Conservation (phyloP, 92 coral and sea anemone species). For the Bergia sp. region DNA sequence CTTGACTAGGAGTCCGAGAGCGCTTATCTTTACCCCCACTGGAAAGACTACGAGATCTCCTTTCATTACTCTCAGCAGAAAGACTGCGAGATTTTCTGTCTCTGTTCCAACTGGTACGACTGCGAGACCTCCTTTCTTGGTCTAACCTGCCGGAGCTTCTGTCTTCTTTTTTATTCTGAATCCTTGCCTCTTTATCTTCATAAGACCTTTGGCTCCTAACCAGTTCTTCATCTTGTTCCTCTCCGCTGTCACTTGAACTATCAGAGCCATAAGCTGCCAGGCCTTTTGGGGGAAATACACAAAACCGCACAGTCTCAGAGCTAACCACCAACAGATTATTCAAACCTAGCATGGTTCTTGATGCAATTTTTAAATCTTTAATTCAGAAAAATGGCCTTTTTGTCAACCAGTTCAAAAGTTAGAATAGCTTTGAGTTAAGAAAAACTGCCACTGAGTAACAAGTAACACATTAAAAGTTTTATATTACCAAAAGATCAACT, state of each 20-base stretch:
- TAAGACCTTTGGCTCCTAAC: constrained; percentile 43
- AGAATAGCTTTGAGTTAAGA: too few species aligned
- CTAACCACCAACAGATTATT: not conserved
- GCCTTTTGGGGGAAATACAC: constrained; percentile 55
- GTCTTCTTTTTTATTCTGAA: not conserved
- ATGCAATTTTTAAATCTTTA: not conserved
- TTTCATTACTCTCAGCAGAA: not conserved
- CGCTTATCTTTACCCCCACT: constrained; percentile 14
- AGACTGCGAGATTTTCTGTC: constrained; percentile 10
- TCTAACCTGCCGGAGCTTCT: not conserved
- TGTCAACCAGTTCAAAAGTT: not conserved
- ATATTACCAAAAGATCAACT: too few species aligned
- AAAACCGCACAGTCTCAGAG: not conserved
- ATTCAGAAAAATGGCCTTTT: too few species aligned
- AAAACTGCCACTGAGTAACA: too few species aligned
- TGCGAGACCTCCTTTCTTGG: constrained; percentile 44
- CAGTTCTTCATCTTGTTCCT: constrained; percentile 53
- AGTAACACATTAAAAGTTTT: too few species aligned
- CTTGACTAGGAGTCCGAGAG: constrained; percentile 3
- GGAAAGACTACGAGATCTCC: not conserved
- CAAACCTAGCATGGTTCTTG: not conserved
- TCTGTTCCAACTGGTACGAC: constrained; percentile 40
- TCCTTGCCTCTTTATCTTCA: constrained; percentile 37
- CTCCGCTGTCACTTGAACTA: constrained; percentile 80
- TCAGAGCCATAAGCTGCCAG: constrained; percentile 91